Percentiles rank a stretch among this genome's conserved stretches.
These are phyloP conservation scores for Hemicordylus capensis DNA, from an alignment of 2,113 vertebrate species.

Conservation along the genomic window DNA sequence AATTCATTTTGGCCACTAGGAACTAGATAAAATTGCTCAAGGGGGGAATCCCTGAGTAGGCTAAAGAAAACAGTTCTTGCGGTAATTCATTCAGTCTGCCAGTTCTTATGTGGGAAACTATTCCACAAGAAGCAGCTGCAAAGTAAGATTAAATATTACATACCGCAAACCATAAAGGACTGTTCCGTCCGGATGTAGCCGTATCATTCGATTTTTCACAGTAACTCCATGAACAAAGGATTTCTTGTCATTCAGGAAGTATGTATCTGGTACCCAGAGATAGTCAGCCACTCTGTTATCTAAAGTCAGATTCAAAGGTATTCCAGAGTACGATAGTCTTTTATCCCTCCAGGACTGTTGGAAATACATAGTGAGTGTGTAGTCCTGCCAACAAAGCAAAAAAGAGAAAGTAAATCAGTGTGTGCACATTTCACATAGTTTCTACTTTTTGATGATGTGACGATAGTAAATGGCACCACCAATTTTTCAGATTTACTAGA, in stretches of 20 bases:
- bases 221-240: constrained; percentile 94
- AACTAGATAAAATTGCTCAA: not conserved
- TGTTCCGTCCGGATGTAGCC: constrained; percentile 92
- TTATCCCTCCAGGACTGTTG: constrained; percentile 96
- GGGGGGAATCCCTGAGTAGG: not conserved
- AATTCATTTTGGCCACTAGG: not conserved
- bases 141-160: constrained; percentile 30
- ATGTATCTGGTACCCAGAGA: constrained; percentile 93
- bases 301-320: constrained; percentile 91
- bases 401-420: constrained; percentile 28
- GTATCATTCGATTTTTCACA: constrained; percentile 94
- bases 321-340: constrained; percentile 92
- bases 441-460: not conserved
- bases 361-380: constrained; percentile 96
- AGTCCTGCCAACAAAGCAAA: constrained; percentile 80
- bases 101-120: not conserved
- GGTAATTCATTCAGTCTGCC: not conserved
- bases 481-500: not conserved
- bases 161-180: constrained; percentile 93
- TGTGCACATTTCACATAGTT: constrained; percentile 16
- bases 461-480: not conserved
- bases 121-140: not conserved
- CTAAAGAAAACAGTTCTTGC: not conserved
- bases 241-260: constrained; percentile 95
- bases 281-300: constrained; percentile 93